phyloP scores from a whole-genome alignment of 1,140 invertebrate species.

The Plutomurus gul region DNA sequence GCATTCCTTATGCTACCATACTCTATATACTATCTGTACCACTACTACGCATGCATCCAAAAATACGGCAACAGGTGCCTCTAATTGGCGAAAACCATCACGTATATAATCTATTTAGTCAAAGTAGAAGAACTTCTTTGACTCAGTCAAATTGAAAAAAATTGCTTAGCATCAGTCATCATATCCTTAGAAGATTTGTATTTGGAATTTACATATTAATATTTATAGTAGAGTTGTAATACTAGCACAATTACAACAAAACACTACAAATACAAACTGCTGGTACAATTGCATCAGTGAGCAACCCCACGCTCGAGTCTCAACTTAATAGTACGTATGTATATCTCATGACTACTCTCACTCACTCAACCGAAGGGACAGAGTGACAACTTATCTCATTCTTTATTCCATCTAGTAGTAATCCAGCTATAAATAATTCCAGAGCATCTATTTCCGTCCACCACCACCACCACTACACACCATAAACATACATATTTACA shows the following conservation, averaged over 20 bases:
- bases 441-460: neutral
- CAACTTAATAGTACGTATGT: neutral
- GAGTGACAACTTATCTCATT: neutral
- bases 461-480: no score
- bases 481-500: neutral
- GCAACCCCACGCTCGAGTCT: neutral
- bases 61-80: constrained; percentile 14
- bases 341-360: neutral
- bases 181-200: no score
- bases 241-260: no score
- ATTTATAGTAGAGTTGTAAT: no score
- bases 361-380: neutral
- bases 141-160: neutral
- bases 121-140: neutral
- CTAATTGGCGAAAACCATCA: constrained; percentile 7
- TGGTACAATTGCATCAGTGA: neutral
- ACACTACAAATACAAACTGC: neutral
- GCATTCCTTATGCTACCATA: neutral
- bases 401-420: neutral
- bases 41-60: no score
- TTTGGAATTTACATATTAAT: no score
- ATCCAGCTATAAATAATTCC: constrained; percentile 24
- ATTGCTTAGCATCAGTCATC: neutral
- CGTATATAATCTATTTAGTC: no score
- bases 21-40: no score